These are phyloP conservation scores for Danionella dracula DNA, from an alignment of 2,797 vertebrate species.

Conservation along the genomic window DNA sequence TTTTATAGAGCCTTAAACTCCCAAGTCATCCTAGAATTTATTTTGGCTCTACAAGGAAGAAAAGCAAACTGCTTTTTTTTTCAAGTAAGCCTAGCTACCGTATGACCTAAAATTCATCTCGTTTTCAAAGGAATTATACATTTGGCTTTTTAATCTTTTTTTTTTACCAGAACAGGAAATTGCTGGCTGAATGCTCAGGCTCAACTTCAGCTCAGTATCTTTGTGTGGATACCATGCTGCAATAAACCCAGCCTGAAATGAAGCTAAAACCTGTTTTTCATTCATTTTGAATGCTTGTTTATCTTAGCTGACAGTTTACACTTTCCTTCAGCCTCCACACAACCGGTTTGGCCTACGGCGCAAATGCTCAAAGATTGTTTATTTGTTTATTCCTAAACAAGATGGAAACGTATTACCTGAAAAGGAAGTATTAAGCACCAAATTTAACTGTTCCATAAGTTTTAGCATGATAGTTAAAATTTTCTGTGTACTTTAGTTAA, in stretches of 20 bases:
- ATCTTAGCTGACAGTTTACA: slow-evolving; percentile 59
- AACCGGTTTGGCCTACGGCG: slow-evolving; percentile 47
- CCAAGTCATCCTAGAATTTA: neutral
- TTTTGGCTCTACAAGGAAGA: neutral
- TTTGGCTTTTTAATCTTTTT: neutral
- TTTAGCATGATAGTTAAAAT: no score
- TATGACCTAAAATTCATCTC: neutral
- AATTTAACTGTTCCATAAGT: neutral
- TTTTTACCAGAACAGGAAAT: slow-evolving; percentile 1
- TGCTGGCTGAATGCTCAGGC: neutral
- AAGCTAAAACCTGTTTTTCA: slow-evolving; percentile 44
- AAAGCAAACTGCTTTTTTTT: neutral
- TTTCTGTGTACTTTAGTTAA: no score
- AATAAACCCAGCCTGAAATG: slow-evolving; percentile 49
- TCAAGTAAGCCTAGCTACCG: neutral
- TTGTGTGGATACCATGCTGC: slow-evolving; percentile 53
- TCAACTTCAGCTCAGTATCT: slow-evolving; percentile 20
- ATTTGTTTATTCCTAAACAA: slow-evolving; percentile 12
- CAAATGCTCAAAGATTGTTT: slow-evolving; percentile 47
- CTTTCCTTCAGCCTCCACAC: slow-evolving; percentile 62
- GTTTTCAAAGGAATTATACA: neutral
- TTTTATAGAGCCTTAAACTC: no score
- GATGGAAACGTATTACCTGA: neutral
- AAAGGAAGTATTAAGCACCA: neutral
- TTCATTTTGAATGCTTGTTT: slow-evolving; percentile 54